Percentiles rank a stretch among this genome's conserved stretches.
phyloP scores from a whole-genome alignment of 2,113 vertebrate genomes.

The Okapia johnstoni region DNA sequence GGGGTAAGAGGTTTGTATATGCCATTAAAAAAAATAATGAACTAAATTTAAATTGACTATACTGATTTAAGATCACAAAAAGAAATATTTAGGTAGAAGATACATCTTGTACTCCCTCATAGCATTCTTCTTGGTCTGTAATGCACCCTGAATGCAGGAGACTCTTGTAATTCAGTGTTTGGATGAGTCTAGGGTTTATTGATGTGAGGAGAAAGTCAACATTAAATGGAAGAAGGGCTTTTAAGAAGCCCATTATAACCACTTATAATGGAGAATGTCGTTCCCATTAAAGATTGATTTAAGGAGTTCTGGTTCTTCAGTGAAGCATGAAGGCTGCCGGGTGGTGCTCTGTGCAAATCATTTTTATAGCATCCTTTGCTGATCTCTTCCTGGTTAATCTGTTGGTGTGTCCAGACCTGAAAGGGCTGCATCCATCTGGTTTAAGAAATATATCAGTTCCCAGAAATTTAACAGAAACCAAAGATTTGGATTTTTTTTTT shows the following conservation, averaged over 20 bases:
- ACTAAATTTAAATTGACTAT: neutral
- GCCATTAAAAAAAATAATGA: neutral
- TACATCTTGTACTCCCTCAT: neutral
- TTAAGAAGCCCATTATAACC: slow-evolving; percentile 56
- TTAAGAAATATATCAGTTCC: neutral
- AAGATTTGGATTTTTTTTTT: neutral
- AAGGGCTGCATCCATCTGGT: neutral
- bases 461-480: neutral
- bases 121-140: neutral
- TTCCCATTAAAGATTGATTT: slow-evolving; percentile 45
- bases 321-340: slow-evolving; percentile 2
- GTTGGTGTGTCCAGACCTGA: neutral
- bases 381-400: neutral
- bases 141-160: neutral
- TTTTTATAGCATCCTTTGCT: slow-evolving; percentile 7
- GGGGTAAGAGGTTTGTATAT: neutral
- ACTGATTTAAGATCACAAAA: slow-evolving; percentile 4
- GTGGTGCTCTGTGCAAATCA: neutral
- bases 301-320: neutral
- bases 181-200: slow-evolving; percentile 16
- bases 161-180: neutral
- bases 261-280: slow-evolving; percentile 37
- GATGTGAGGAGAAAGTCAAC: slow-evolving; percentile 51
- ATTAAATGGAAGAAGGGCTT: slow-evolving; percentile 53
- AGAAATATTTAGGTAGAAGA: neutral